Base-by-base conservation (phyloP, 1,140 invertebrate species). In the Coptotermes formosanus region DNA sequence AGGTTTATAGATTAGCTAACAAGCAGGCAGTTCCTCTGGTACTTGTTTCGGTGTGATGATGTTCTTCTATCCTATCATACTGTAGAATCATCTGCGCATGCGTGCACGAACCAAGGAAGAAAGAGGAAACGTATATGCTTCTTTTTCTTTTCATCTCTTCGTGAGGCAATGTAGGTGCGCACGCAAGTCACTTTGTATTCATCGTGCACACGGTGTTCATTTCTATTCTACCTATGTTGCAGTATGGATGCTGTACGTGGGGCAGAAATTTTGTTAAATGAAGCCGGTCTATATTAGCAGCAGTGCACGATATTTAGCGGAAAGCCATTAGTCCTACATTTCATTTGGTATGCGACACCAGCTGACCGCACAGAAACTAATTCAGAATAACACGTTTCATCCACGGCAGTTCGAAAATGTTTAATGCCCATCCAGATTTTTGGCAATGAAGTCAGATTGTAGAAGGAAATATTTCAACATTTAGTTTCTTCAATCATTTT, bases 51-150 rank as follows among this genome's bases (percentile, higher is more conserved):
- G 64, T 75, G 64, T 75, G 64, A 75, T 25, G 64, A 75, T n/a
- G n/a, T 25, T 75, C 64, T n/a, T 75, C 64, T 75, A 16, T 75
- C 64, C 64, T 75, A 75, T 75, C 64, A 75, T 75, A 75, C 64
- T 75, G 64, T 16, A 75, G 64, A 75, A 75, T 75, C 64, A n/a
- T 75, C 64, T 75, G n/a, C 64, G 64, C 64, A 75, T 75, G 64
- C 64, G 64, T 75, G n/a, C 25, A 75, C 64, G 3, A 75, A 75
- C 64, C 64, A n/a, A 75, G 64, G 64, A 2, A 11, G 9, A 16
- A 8, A 75, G 11, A 75, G 25, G n/a, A 75, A 2, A 75, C 14
- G 8, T 75, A 14, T 30, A 75, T 75, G 25, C n/a, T 30, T 30
- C 25, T 75, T 30, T 30, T 75, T 75, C 64, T 75, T 75, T 75